Base-by-base conservation (phyloP, 2,113 vertebrate species). In the Gymnocephalus cernua region DNA sequence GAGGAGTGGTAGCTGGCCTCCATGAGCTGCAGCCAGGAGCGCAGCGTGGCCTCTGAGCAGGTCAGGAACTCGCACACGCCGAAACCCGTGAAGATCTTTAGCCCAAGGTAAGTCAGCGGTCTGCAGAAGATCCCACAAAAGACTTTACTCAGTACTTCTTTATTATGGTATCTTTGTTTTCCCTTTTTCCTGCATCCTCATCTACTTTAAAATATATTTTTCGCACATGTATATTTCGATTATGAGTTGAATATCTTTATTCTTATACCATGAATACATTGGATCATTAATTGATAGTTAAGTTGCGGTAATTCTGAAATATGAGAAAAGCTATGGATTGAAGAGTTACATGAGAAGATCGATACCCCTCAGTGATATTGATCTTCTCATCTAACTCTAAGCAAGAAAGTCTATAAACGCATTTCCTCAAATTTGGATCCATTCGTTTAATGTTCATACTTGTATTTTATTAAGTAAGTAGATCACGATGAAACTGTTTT, bases 1-100 rank as follows among this genome's bases (percentile, higher is more conserved):
- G 97, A 97, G 2, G 98, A 93, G 78, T 99, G 98, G 89, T 99
- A 99, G 89, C 97, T 99, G 80, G 95, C 95, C 94, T 99, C 98
- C 0, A 99, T 99, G 84, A 99, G 86, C 92, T 99, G 98, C 75
- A 99, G 94, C 98, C 98, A 99, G 1, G 96, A 96, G 86, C 96
- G 95, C 59, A 99, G 91, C 0, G 95, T 96, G 16, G 95, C 92
- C 94, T 99, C 97, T 0, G 97, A 94, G 90, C 97, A 99, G 92
- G 93, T 96, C 81, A 99, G 94, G 93, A 98, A 97, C 73, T 99
- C 97, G 47, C 96, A 97, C 53, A 98, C 96, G 1, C 97, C 96
- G 82, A 99, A 99, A 18, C 95, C 93, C 10, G 96, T 88, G 93
- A 98, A 99, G 86, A 98, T 92, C 90, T 99, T 99, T 89, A 99